phyloP scores from a whole-genome alignment of 2,888 invertebrate species.

The Entomobrya multifasciata region DNA sequence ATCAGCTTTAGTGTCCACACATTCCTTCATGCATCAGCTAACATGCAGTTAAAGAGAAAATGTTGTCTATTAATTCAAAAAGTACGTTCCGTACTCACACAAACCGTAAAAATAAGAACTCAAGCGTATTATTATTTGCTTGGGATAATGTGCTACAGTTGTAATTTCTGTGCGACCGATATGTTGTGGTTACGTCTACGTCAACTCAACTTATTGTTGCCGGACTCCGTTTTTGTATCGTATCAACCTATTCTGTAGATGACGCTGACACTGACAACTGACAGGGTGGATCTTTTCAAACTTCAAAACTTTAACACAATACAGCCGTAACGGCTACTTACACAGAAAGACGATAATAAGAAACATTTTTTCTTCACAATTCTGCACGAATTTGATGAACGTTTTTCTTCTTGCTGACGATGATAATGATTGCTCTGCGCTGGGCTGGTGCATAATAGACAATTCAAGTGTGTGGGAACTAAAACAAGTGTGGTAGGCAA shows the following conservation, averaged over 20 bases:
- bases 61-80: background rate
- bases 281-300: slow-evolving; percentile 38
- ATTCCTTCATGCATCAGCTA: background rate
- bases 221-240: slow-evolving; percentile 59
- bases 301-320: background rate
- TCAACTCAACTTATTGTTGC: slow-evolving; percentile 58
- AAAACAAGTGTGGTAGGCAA: slow-evolving; percentile 53
- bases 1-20: slow-evolving; percentile 38
- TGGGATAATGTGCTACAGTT: slow-evolving; percentile 29
- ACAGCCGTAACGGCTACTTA: slow-evolving; percentile 22
- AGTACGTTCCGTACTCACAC: too few species aligned
- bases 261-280: too few species aligned
- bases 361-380: slow-evolving; percentile 1
- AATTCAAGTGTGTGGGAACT: slow-evolving; percentile 62
- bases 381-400: slow-evolving; percentile 20
- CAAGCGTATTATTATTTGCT: background rate
- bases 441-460: background rate
- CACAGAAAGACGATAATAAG: background rate
- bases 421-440: background rate
- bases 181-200: slow-evolving; percentile 24
- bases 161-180: background rate
- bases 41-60: background rate
- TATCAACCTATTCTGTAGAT: slow-evolving; percentile 59
- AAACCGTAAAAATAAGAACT: background rate
- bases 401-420: background rate